These are phyloP conservation scores for Epinotia nisella DNA, from an alignment of 2,888 invertebrate species.

Conservation along the genomic window DNA sequence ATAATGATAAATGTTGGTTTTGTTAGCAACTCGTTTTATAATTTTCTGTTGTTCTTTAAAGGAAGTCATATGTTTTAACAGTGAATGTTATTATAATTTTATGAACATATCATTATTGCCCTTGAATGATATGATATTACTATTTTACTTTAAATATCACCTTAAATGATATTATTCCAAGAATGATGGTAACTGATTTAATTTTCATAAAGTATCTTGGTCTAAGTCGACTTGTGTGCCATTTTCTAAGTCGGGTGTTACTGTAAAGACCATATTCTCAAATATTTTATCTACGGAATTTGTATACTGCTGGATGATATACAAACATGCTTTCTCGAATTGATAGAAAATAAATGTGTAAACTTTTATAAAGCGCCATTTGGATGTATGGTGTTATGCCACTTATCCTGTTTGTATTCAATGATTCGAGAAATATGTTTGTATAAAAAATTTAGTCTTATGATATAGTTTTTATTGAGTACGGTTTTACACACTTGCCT, in stretches of 20 bases:
- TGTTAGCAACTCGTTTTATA: conserved; percentile 70
- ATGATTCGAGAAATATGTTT: conserved; percentile 23
- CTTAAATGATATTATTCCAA: conserved; percentile 60
- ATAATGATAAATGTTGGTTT: conserved; percentile 69
- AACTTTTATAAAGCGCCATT: neutral
- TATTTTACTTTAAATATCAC: conserved; percentile 6
- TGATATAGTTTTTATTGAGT: conserved; percentile 29
- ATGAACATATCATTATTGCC: conserved; percentile 27
- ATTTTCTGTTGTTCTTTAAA: conserved; percentile 72
- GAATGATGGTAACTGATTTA: conserved; percentile 49
- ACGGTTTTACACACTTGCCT: conserved; percentile 41
- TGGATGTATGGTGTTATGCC: conserved; percentile 5
- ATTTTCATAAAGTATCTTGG: conserved; percentile 49
- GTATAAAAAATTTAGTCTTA: conserved; percentile 15
- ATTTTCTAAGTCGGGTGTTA: conserved; percentile 54
- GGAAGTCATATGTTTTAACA: conserved; percentile 52
- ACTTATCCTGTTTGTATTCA: conserved; percentile 20
- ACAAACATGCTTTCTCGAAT: conserved; percentile 16
- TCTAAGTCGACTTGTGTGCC: conserved; percentile 64
- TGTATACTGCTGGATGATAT: conserved; percentile 5
- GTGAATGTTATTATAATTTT: conserved; percentile 39
- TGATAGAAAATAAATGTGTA: neutral
- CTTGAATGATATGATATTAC: conserved; percentile 6
- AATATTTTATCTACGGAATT: conserved; percentile 4
- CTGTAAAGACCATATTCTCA: conserved; percentile 44